Evolutionary conservation across 2,797 vertebrate genomes (phyloP), one percentile per base, ranked within the genome.

Genomic region (Chaunax sp.): DNA sequence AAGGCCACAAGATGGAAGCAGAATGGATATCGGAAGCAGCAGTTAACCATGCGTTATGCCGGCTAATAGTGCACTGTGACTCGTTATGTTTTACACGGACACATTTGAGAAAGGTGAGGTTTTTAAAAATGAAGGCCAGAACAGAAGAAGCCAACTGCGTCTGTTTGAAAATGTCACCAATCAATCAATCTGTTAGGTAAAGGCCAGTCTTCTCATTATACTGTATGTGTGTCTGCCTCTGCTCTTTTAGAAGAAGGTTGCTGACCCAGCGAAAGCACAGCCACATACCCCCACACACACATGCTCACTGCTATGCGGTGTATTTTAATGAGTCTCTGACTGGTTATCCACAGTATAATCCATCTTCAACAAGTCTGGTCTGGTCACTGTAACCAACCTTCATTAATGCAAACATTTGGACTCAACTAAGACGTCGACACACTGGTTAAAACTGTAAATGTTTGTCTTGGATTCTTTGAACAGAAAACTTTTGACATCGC

Each of bases 161-260:
- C 82, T 85, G 70, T 64, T 71, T 44, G 67, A 77, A 88, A 88
- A 90, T 88, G 85, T 88, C 83, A 87, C 69, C 80, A 76, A 84
- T 88, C 81, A 78, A 88, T 90, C 86, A 87, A 61, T 69, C 59
- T 81, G 83, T 87, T 62, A 28, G 81, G 78, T 83, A 87, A 88
- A 88, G 88, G 88, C 84, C 86, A 88, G 62, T 44, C 62, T 16
- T 30, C 71, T 85, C 86, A 82, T 87, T 87, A 84, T 60, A 28
- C 60, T 61, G 65, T 25, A 53, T 58, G 51, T 46, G 69, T 52
- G 67, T 55, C 63, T 45, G 37, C 5, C 16, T 69, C 13, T 56
- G 68, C 74, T 69, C 61, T 78, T 75, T 70, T 51, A 61, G 25
- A 54, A 74, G 64, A 37, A 72, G 38, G 44, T 55, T 69, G 69